Percentiles rank a stretch among this genome's conserved stretches.
These are phyloP conservation scores for Drosophila insularis DNA, from an alignment of 1,140 invertebrate genomes.

Conservation along the genomic window DNA sequence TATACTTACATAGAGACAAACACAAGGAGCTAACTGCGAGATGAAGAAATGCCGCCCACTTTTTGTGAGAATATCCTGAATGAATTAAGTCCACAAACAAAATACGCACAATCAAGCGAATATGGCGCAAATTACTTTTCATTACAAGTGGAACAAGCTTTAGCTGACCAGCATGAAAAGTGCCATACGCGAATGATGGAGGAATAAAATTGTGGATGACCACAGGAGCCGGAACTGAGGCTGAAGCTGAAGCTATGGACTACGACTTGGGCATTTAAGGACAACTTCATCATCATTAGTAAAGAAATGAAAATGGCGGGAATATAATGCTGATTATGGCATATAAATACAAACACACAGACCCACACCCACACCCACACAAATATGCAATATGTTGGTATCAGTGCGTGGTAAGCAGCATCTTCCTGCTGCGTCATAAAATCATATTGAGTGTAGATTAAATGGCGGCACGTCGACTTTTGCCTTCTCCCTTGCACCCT, in stretches of 20 bases:
- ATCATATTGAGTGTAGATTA: slow-evolving; percentile 80
- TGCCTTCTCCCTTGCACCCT: neutral
- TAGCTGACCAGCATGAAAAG: slow-evolving; percentile 63
- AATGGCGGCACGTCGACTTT: slow-evolving; percentile 70
- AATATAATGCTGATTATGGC: slow-evolving; percentile 75
- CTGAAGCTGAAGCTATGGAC: slow-evolving; percentile 40
- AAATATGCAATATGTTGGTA: slow-evolving; percentile 39
- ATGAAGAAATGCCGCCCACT: neutral
- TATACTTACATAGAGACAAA: slow-evolving; percentile 6
- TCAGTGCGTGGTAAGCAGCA: slow-evolving; percentile 36
- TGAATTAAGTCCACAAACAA: slow-evolving; percentile 64
- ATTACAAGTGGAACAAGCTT: slow-evolving; percentile 68
- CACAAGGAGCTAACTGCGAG: neutral
- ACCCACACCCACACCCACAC: slow-evolving; percentile 14
- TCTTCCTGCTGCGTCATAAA: slow-evolving; percentile 69
- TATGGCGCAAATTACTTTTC: slow-evolving; percentile 76
- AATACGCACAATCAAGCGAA: slow-evolving; percentile 77
- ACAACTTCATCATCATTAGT: slow-evolving; percentile 79
- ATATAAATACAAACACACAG: slow-evolving; percentile 66
- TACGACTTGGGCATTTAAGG: slow-evolving; percentile 63
- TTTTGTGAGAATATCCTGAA: neutral
- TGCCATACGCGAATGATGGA: slow-evolving; percentile 12
- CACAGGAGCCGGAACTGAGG: slow-evolving; percentile 49
- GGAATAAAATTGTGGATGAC: slow-evolving; percentile 43
- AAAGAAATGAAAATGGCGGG: slow-evolving; percentile 46